phyloP scores from a whole-genome alignment of 2,888 invertebrate species.

The Dione juno region DNA sequence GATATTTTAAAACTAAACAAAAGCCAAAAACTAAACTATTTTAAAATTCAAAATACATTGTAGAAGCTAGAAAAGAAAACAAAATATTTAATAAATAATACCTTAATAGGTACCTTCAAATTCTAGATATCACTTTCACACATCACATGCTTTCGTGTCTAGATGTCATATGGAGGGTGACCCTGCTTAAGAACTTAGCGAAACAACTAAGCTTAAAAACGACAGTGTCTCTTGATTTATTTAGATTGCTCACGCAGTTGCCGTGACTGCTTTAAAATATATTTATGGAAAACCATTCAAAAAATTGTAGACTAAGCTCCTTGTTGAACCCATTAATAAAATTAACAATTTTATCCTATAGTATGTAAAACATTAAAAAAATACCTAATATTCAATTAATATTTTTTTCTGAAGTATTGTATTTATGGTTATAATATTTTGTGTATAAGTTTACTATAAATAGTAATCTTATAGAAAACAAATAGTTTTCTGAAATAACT shows the following conservation, averaged over 20 bases:
- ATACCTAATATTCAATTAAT: too few relatives aligned
- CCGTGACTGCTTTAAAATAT: slow-evolving; percentile 48
- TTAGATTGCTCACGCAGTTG: slow-evolving; percentile 59
- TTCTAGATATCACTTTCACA: slow-evolving; percentile 16
- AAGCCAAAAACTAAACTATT: too few relatives aligned
- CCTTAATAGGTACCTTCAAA: not conserved
- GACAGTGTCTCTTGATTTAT: slow-evolving; percentile 64
- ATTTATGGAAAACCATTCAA: slow-evolving; percentile 35
- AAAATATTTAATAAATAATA: not conserved
- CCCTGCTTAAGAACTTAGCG: slow-evolving; percentile 59
- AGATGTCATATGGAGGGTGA: slow-evolving; percentile 57
- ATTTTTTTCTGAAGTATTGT: too few relatives aligned
- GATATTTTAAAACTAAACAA: too few relatives aligned
- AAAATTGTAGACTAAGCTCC: not conserved
- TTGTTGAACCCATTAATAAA: too few relatives aligned
- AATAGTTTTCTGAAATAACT: too few relatives aligned
- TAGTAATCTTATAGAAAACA: too few relatives aligned
- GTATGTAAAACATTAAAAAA: too few relatives aligned
- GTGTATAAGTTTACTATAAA: too few relatives aligned
- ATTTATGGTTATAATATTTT: too few relatives aligned
- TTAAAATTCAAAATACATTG: not conserved
- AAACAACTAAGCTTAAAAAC: slow-evolving; percentile 51
- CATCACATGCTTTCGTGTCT: slow-evolving; percentile 56
- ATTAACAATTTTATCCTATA: too few relatives aligned
- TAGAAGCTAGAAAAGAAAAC: not conserved